These are phyloP conservation scores for Drosophila tristis DNA, from an alignment of 1,140 invertebrate species.

Conservation along the genomic window DNA sequence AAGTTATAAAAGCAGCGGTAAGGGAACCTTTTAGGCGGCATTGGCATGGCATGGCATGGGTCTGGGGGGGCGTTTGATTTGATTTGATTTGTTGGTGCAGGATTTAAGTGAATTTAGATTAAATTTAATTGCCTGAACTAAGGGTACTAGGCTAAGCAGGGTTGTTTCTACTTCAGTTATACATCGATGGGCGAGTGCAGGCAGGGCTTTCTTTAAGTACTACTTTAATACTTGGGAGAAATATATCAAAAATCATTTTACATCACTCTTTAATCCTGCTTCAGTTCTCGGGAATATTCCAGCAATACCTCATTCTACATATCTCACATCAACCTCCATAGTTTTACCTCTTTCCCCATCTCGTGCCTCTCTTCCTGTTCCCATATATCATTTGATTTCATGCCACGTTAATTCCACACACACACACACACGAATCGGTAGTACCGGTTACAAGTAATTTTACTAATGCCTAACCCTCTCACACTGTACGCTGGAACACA, in stretches of 20 bases:
- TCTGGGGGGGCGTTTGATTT: constrained; percentile 5
- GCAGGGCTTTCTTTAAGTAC: neutral
- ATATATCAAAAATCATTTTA: too few relatives aligned
- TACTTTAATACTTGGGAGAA: too few relatives aligned
- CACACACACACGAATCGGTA: constrained; percentile 1
- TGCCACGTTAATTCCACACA: constrained; percentile 54
- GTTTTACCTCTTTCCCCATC: neutral
- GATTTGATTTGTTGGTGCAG: constrained; percentile 58
- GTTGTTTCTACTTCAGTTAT: neutral
- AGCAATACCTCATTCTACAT: too few relatives aligned
- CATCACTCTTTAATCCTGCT: too few relatives aligned
- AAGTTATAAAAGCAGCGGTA: constrained; percentile 60
- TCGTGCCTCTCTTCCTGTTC: constrained; percentile 10
- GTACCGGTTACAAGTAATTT: constrained; percentile 64
- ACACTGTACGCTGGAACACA: constrained; percentile 14
- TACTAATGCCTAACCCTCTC: constrained; percentile 60
- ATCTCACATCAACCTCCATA: too few relatives aligned
- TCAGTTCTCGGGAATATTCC: too few relatives aligned
- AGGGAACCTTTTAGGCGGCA: constrained; percentile 41
- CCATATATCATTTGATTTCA: constrained; percentile 69
- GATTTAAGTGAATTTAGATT: constrained; percentile 49
- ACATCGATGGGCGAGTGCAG: too few relatives aligned
- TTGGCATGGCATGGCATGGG: neutral
- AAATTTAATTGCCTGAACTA: constrained; percentile 41
- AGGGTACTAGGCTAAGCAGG: neutral